Conservation (phyloP, 2,888 invertebrate species). For the Eulithis testata region DNA sequence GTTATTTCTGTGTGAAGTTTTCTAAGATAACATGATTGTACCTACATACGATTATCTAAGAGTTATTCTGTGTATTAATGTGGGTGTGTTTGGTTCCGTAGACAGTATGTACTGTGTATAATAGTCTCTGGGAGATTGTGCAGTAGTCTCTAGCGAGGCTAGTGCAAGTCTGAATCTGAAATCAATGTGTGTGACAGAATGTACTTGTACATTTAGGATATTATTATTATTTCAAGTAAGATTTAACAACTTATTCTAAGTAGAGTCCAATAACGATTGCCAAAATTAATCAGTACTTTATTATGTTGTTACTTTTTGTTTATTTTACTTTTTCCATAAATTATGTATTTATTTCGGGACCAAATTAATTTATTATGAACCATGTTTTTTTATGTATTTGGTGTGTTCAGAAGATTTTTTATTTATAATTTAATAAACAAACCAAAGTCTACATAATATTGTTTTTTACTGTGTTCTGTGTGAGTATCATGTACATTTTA, state of each 20-base stretch:
- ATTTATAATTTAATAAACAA: constrained; percentile 83
- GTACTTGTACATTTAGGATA: constrained; percentile 71
- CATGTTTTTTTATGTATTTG: constrained; percentile 74
- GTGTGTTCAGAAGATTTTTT: constrained; percentile 79
- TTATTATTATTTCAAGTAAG: constrained; percentile 74
- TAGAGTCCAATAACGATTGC: constrained; percentile 81
- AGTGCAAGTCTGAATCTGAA: constrained; percentile 54
- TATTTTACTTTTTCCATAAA: constrained; percentile 74
- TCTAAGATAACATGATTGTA: constrained; percentile 63
- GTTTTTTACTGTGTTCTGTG: constrained; percentile 74
- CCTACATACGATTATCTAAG: constrained; percentile 65
- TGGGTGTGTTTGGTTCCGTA: constrained; percentile 67
- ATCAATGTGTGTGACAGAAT: constrained; percentile 70
- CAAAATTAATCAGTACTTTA: constrained; percentile 82
- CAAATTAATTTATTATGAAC: constrained; percentile 84
- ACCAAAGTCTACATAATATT: constrained; percentile 81
- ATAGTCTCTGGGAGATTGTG: constrained; percentile 61
- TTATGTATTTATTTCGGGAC: constrained; percentile 84
- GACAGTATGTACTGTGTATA: constrained; percentile 67
- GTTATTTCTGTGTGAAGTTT: constrained; percentile 71
- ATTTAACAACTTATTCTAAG: constrained; percentile 71
- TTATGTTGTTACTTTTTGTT: constrained; percentile 74
- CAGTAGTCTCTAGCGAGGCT: constrained; percentile 50
- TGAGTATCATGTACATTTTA: constrained; percentile 68
- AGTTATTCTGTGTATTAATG: constrained; percentile 67